Evolutionary conservation across 2,113 vertebrate species (phyloP), one percentile per base, ranked within the genome.

Genomic region (Mungos mungo): DNA sequence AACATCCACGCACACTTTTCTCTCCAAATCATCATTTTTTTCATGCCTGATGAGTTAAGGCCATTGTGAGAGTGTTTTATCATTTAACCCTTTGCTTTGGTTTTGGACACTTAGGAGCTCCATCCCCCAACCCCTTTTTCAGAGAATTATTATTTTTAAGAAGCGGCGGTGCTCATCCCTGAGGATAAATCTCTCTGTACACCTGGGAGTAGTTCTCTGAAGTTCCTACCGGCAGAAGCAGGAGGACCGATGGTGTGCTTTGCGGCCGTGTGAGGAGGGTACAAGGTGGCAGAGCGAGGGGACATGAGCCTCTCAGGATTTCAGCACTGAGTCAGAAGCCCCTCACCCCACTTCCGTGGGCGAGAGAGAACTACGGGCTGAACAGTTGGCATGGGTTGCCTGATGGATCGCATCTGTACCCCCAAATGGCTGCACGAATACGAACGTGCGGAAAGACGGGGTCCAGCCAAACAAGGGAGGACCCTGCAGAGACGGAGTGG

Each of bases 341-440:
- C n/a, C 81, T 90, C 12, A 21, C 16, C 68, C 35, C 72, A 80
- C 25, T 54, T 71, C n/a, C 5, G 63, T 5, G 38, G 15, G 45
- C 27, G 29, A 52, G 54, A 93, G 19, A 71, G 38, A 72, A 65
- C 50, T 57, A 27, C 0, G 0, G 19, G 52, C 83, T 31, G 38
- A 25, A 57, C 41, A 29, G 9, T 1, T 4, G 41, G 35, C 50
- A 19, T 0, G 25, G n/a, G 25, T 0, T 2, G 45, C n/a, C n/a
- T 1, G 8, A 29, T 0, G 14, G 38, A 47, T 16, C 1, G 2
- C 9, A 5, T 3, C 74, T 18, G 79, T 0, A 5, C 27, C 18
- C 54, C 54, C 31, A 57, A 52, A 19, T 4, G 35, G n/a, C 82
- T 52, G 72, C 33, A 3, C 0, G 15, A 69, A 27, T n/a, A 3